These are phyloP conservation scores for Platyscapa corneri DNA, from an alignment of 1,140 invertebrate genomes.

Conservation along the genomic window DNA sequence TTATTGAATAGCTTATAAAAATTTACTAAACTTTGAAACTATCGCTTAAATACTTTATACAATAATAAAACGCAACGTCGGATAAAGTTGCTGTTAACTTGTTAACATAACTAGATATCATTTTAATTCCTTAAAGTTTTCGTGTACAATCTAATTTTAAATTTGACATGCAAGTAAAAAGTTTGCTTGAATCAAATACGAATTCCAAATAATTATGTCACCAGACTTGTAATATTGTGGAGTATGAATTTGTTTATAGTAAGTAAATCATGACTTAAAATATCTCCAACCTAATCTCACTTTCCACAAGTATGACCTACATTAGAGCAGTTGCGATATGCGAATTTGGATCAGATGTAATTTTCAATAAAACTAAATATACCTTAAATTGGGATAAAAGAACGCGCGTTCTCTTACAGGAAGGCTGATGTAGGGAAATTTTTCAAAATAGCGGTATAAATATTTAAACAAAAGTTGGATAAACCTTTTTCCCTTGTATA, in stretches of 20 bases:
- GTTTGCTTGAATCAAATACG: not conserved
- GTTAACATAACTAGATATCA: not conserved
- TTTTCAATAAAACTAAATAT: constrained; percentile 2
- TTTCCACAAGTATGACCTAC: not conserved
- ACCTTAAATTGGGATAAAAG: not conserved
- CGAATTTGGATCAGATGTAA: constrained; percentile 3
- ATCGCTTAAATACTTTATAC: not conserved
- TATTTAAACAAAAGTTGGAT: too few relatives aligned
- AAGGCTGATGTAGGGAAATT: not conserved
- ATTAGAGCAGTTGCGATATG: not conserved
- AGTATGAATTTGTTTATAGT: not conserved
- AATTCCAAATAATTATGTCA: too few relatives aligned
- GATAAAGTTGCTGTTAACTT: not conserved
- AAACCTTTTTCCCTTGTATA: too few relatives aligned
- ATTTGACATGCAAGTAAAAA: not conserved
- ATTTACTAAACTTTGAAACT: not conserved
- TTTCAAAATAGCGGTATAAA: too few relatives aligned
- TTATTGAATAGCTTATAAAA: not conserved
- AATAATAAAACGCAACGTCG: not conserved
- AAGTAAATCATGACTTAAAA: not conserved
- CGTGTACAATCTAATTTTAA: not conserved
- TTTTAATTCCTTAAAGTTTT: not conserved
- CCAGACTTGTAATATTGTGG: not conserved
- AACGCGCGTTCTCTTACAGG: not conserved
- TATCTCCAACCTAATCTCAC: constrained; percentile 2